phyloP scores from a whole-genome alignment of 92 coral and sea anemone genomes.

The Anthopleura xanthogrammica region DNA sequence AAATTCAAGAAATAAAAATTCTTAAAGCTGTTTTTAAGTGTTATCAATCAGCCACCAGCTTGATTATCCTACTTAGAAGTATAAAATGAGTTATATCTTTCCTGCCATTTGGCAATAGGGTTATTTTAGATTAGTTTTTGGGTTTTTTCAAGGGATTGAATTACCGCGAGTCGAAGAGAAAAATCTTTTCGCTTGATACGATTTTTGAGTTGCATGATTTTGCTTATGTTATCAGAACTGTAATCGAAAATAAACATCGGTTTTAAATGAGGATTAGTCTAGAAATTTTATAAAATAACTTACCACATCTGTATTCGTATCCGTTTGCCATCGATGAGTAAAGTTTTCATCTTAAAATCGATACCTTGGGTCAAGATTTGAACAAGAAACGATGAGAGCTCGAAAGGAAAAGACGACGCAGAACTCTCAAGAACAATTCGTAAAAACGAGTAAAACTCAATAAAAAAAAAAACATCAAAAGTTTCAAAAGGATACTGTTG shows the following conservation, averaged over 20 bases:
- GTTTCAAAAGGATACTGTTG: neutral
- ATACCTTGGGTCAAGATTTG: constrained; percentile 55
- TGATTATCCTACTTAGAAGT: neutral
- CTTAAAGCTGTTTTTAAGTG: constrained; percentile 17
- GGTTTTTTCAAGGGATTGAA: neutral
- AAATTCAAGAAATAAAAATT: neutral
- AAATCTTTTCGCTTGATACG: neutral
- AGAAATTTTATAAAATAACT: constrained; percentile 21
- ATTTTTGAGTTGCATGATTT: neutral
- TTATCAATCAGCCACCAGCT: constrained; percentile 8
- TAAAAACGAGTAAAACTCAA: neutral
- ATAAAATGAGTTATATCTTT: neutral
- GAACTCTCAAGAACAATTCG: neutral
- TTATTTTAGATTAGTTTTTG: constrained; percentile 1
- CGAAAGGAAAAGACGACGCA: neutral
- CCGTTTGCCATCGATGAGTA: constrained; percentile 90
- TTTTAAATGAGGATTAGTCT: neutral
- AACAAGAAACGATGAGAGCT: constrained; percentile 11
- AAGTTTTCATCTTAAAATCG: constrained; percentile 97
- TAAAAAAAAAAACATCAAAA: constrained; percentile 4
- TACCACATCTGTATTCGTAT: constrained; percentile 98
- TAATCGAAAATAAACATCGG: neutral
- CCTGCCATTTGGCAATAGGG: constrained; percentile 22
- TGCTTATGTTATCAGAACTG: neutral
- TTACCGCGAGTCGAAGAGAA: neutral